phyloP scores from a whole-genome alignment of 2,113 vertebrate genomes.

The Tenrec ecaudatus region DNA sequence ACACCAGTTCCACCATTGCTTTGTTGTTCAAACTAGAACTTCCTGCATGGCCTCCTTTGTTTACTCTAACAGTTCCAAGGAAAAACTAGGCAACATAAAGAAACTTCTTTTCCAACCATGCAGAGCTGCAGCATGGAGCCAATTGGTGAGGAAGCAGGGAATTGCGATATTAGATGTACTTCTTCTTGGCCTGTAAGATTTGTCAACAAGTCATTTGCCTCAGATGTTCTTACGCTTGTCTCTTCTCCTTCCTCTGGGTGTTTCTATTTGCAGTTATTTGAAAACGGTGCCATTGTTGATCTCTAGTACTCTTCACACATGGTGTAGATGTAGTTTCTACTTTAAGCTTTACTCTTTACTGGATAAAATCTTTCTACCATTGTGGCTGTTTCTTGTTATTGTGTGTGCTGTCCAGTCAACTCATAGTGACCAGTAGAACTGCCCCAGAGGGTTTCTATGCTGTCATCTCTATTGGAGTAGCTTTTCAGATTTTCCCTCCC shows the following conservation, averaged over 20 bases:
- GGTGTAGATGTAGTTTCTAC: neutral
- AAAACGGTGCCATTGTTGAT: neutral
- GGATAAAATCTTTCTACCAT: constrained; percentile 1
- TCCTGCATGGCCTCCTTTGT: constrained; percentile 62
- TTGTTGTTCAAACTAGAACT: constrained; percentile 49
- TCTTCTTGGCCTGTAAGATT: neutral
- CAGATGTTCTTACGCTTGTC: neutral
- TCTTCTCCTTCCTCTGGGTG: neutral
- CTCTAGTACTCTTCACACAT: neutral
- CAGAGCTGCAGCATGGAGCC: neutral
- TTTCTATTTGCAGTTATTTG: constrained; percentile 36
- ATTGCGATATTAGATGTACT: neutral
- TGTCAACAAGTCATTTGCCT: neutral
- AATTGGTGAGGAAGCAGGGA: neutral
- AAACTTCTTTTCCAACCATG: constrained; percentile 44
- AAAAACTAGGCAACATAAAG: constrained; percentile 49
- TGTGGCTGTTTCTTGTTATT: neutral
- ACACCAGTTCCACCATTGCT: constrained; percentile 15
- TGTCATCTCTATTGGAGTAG: neutral
- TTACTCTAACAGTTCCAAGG: constrained; percentile 57
- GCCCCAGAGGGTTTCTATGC: neutral
- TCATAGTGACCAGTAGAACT: neutral
- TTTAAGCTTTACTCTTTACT: constrained; percentile 25
- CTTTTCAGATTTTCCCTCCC: neutral
- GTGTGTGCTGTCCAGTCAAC: neutral